A percentile compares a stretch with the other conserved stretches of the same genome.
phyloP scores from a whole-genome alignment of 1,140 invertebrate species.

The Hestina assimilis region DNA sequence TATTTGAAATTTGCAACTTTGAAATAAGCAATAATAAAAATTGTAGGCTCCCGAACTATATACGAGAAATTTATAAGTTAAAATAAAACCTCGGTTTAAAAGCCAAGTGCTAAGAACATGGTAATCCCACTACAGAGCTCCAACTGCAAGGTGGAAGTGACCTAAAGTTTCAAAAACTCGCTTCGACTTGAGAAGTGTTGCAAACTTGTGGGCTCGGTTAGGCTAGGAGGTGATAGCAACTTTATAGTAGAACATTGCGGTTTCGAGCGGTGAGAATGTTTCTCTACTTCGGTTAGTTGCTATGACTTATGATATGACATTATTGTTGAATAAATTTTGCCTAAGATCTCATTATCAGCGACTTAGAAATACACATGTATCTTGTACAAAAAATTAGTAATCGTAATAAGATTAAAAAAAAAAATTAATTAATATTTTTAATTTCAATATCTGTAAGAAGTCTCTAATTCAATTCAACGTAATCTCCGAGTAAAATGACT shows the following conservation, averaged over 20 bases:
- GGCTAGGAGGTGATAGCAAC: slow-evolving; percentile 42
- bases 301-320: background rate
- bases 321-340: too few species aligned
- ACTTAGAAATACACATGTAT: too few species aligned
- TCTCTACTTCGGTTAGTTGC: slow-evolving; percentile 36
- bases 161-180: slow-evolving; percentile 48
- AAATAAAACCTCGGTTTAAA: slow-evolving; percentile 23
- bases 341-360: too few species aligned
- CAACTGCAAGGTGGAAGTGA: slow-evolving; percentile 39
- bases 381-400: too few species aligned
- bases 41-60: too few species aligned
- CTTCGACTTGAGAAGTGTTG: slow-evolving; percentile 49
- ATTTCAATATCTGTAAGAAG: too few species aligned
- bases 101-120: slow-evolving; percentile 36
- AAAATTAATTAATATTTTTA: too few species aligned
- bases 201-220: slow-evolving; percentile 51
- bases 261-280: slow-evolving; percentile 17
- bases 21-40: too few species aligned
- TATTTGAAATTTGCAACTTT: too few species aligned
- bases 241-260: slow-evolving; percentile 61
- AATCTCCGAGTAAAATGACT: too few species aligned
- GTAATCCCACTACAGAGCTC: slow-evolving; percentile 32
- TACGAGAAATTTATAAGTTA: slow-evolving; percentile 1
- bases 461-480: too few species aligned
- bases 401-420: too few species aligned